These are phyloP conservation scores for Microcebus lehilahytsara DNA, from an alignment of 2,113 vertebrate species.

Conservation along the genomic window DNA sequence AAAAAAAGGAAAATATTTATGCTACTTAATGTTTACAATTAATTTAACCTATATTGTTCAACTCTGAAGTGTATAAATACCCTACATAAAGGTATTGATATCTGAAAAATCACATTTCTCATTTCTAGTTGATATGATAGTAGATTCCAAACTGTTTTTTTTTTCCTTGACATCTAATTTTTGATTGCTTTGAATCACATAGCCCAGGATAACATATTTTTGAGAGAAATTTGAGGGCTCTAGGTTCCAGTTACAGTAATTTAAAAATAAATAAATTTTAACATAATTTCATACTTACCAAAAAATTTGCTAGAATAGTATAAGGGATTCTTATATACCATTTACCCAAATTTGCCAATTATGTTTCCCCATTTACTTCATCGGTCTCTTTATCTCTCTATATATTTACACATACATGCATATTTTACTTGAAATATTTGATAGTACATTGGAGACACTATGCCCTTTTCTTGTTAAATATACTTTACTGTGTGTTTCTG, in stretches of 20 bases:
- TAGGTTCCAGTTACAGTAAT: background rate
- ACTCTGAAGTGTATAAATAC: background rate
- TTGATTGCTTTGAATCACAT: background rate
- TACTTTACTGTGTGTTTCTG: background rate
- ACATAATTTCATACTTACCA: background rate
- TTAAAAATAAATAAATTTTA: background rate
- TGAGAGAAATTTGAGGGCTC: background rate
- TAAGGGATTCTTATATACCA: background rate
- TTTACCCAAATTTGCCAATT: background rate
- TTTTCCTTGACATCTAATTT: background rate
- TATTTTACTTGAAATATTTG: constrained; percentile 21
- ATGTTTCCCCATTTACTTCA: background rate
- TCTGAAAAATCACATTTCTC: constrained; percentile 26
- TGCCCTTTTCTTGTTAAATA: background rate
- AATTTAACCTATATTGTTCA: constrained; percentile 8
- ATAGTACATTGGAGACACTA: background rate
- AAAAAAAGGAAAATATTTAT: background rate
- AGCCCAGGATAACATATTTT: background rate
- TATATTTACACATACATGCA: background rate
- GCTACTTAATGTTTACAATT: background rate
- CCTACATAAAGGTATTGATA: background rate
- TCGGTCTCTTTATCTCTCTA: background rate
- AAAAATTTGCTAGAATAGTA: background rate
- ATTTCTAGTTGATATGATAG: background rate
- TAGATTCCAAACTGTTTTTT: background rate